Base-by-base conservation (phyloP, 2,113 vertebrate species). In the Caretta caretta region DNA sequence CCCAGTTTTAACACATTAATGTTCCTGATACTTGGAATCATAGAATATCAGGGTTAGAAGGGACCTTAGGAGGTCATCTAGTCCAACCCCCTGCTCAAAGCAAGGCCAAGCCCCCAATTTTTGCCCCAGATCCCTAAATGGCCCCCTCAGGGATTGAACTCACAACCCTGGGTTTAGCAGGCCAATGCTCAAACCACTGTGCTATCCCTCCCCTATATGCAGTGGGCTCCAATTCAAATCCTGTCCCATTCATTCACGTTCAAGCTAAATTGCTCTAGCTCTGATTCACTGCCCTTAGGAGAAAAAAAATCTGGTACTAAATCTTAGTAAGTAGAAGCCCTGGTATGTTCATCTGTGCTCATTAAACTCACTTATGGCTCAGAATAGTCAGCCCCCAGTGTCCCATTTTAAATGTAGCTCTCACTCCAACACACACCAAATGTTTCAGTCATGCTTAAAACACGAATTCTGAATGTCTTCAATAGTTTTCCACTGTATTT, bases 191-290 rank as follows among this genome's bases (percentile, higher is more conserved):
- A 42, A 42, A 42, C 42, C 42, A 42, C 42, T 42, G 42, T 42
- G 42, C 42, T 42, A 42, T 42, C 42, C 5, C 5, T 42, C 42
- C 42, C 42, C 42, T 42, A 5, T 42, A 5, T 42, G 42, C 42
- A 42, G 42, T 42, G 42, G 42, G 42, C 42, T 42, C 42, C 42
- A 42, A 42, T 42, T 42, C 5, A 42, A 42, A 42, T 42, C 42
- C 42, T 42, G 42, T 42, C 82, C 4, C 20, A 1, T 0, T 0
- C 10, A 0, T 35, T 35, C 2, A 2, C 0, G 6, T 5, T 3
- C 72, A 29, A 3, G 19, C 0, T 9, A 10, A 59, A 24, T 2
- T 0, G 0, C 49, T 9, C 38, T 0, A 1, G 48, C 3, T 0
- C 24, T 4, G 10, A 1, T 54, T 4, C 50, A 54, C 72, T 12